A percentile compares a stretch with the other conserved stretches of the same genome.
Evolutionary conservation across 2,113 vertebrate genomes (phyloP).

Genomic region (Poeciliopsis retropinna): DNA sequence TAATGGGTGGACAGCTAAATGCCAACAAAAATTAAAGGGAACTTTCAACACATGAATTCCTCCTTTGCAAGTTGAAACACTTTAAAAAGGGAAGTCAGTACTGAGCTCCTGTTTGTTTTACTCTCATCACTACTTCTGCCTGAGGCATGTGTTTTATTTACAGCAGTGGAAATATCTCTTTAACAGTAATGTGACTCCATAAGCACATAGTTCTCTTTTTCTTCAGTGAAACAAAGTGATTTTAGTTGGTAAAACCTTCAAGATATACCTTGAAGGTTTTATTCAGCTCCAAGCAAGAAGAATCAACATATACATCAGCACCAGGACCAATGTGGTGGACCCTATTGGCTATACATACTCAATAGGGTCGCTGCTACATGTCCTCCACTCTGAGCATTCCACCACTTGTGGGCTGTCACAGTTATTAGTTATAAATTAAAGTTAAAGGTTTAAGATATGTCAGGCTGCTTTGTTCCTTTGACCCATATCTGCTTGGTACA

Average conservation of each 20-base stretch:
- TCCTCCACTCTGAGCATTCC: background rate
- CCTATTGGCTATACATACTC: too few relatives aligned
- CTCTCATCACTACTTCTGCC: background rate
- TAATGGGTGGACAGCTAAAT: too few relatives aligned
- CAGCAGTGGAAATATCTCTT: background rate
- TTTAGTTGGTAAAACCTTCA: background rate
- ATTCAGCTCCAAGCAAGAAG: too few relatives aligned
- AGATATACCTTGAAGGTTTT: too few relatives aligned
- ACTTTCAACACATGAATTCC: too few relatives aligned
- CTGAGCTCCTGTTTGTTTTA: background rate
- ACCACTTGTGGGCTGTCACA: conserved; percentile 1
- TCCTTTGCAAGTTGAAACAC: too few relatives aligned
- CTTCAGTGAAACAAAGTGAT: background rate
- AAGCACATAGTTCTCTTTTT: background rate
- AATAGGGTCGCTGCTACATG: too few relatives aligned
- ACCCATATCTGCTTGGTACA: conserved; percentile 42
- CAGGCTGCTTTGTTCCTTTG: conserved; percentile 39
- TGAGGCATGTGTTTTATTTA: background rate
- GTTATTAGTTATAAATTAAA: conserved; percentile 54
- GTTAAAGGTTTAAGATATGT: conserved; percentile 20
- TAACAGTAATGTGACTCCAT: background rate
- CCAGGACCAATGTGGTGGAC: too few relatives aligned
- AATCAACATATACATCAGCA: too few relatives aligned
- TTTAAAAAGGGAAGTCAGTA: too few relatives aligned
- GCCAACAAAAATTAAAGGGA: too few relatives aligned